Conservation (phyloP, 2,888 invertebrate genomes). For the Ceraclea dissimilis region DNA sequence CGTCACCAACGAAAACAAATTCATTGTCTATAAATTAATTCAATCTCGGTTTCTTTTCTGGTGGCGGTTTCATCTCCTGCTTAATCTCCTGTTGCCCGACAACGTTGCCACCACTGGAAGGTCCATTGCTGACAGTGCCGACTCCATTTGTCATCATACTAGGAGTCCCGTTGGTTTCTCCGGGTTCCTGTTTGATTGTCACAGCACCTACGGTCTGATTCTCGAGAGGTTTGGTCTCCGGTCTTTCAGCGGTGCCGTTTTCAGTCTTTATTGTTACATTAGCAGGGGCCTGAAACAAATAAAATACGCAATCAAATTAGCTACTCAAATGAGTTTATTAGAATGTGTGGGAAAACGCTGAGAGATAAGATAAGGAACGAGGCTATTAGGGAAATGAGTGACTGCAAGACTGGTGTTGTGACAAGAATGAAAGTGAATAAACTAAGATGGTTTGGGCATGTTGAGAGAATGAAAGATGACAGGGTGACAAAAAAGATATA, state of each 20-base stretch:
- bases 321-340: no score
- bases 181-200: conserved; percentile 46
- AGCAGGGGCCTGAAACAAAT: conserved; percentile 32
- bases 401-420: no score
- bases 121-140: conserved; percentile 24
- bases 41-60: conserved; percentile 72
- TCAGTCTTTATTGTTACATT: conserved; percentile 44
- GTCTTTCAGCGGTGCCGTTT: conserved; percentile 37
- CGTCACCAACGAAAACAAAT: no score
- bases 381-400: no score
- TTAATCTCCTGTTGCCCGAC: conserved; percentile 35
- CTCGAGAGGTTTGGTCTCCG: conserved; percentile 37
- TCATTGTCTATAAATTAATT: no score
- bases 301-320: neutral
- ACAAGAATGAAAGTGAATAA: no score
- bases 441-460: no score
- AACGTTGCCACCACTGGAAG: conserved; percentile 29
- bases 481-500: no score
- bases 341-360: no score
- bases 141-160: conserved; percentile 28
- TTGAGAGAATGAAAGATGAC: no score
- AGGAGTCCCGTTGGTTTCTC: conserved; percentile 35
- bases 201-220: conserved; percentile 35
- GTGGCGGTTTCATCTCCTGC: conserved; percentile 80
- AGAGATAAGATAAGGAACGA: no score